Evolutionary conservation across 2,113 vertebrate genomes (phyloP), one percentile per base, ranked within the genome.

Genomic region (Asarcornis scutulata): DNA sequence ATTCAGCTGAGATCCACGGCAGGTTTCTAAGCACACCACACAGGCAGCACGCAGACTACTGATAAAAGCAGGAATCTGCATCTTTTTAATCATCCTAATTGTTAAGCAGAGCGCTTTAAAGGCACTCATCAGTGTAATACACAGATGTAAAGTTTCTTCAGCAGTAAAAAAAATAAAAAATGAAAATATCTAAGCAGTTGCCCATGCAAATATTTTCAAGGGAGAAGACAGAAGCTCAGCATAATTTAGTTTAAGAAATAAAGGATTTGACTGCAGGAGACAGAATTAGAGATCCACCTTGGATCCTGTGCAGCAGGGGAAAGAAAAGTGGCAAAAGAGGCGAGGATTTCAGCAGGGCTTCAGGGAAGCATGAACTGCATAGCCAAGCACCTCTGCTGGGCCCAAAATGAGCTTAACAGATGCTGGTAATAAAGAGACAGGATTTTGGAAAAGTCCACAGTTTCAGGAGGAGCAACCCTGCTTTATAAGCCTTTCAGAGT

Each of bases 51-150:
- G 17, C 52, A 95, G 48, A 64, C 53, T 88, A 82, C 75, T 22
- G 60, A 89, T 50, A 93, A 75, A 91, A 75, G 66, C 48, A 89
- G 64, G 85, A 93, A 93, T 81, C 78, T 89, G 82, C 89, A 89
- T 91, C 68, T 68, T 67, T 46, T 88, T 93, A 87, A 93, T 89
- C 90, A 96, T n/a, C 32, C 62, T 83, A 86, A 85, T 79, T 94
- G 66, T 85, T 82, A 83, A 20, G 63, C 75, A 94, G 72, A 63
- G 38, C 22, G 58, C 77, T 93, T 92, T 40, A 87, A 83, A 93
- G 48, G 77, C 76, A 81, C 36, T 91, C 75, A 88, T 93, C 91
- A 92, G 76, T n/a, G 52, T 72, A 80, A 82, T 16, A 74, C 46
- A 86, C 58, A 86, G 75, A 92, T 42, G 34, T 17, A 87, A 74